Conservation (phyloP, 64 coral and sea anemone species). For the Montipora cactus region DNA sequence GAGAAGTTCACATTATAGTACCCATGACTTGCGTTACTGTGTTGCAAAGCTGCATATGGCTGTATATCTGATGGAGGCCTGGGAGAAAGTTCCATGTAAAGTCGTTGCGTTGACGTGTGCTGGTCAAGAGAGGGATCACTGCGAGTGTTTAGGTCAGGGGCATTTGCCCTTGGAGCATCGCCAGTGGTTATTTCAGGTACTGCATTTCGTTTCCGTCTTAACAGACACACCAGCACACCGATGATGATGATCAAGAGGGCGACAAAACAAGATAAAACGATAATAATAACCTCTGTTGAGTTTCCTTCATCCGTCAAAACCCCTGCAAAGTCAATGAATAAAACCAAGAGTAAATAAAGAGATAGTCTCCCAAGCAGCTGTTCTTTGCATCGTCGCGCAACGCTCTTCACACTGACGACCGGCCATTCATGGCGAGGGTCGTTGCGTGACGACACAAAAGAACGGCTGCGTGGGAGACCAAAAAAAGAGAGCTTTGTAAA, state of each 20-base stretch:
- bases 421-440: too few species aligned
- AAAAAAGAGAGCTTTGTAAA: too few species aligned
- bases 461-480: too few species aligned
- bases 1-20: background rate
- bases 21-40: background rate
- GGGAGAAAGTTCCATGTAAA: slow-evolving; percentile 1
- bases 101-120: background rate
- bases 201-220: background rate
- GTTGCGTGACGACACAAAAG: too few species aligned
- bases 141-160: background rate
- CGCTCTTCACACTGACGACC: too few species aligned
- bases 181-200: background rate
- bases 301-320: background rate
- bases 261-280: background rate
- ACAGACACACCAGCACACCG: background rate
- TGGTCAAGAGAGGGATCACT: background rate
- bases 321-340: background rate
- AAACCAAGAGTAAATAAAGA: too few species aligned
- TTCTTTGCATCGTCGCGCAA: too few species aligned
- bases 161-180: background rate
- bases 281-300: background rate
- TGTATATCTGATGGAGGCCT: background rate
- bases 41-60: background rate
- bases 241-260: background rate
- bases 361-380: too few species aligned